A percentile compares a stretch with the other conserved stretches of the same genome.
These are phyloP conservation scores for Alethe castanea DNA, from an alignment of 2,113 vertebrate species.

Conservation along the genomic window DNA sequence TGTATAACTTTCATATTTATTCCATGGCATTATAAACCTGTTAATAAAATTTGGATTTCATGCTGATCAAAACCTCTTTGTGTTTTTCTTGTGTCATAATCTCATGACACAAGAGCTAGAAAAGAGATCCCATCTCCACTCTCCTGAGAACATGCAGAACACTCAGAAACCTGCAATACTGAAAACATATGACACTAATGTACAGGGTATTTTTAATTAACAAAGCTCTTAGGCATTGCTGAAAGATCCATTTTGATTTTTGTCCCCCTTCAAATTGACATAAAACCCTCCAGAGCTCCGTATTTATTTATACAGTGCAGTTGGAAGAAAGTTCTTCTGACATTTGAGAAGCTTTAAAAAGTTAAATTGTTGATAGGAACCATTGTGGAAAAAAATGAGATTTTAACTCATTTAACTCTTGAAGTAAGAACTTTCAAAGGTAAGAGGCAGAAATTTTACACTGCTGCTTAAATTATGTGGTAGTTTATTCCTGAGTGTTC, in stretches of 20 bases:
- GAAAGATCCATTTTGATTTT: not conserved
- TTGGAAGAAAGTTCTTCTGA: slow-evolving; percentile 1
- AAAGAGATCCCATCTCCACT: not conserved
- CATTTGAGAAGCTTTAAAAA: not conserved
- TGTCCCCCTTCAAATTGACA: not conserved
- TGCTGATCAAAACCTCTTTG: not conserved
- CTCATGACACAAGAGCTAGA: not conserved
- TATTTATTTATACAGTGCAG: not conserved
- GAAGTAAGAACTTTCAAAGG: not conserved
- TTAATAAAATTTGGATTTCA: not conserved
- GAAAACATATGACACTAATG: not conserved
- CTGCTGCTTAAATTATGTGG: not conserved
- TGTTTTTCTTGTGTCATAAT: not conserved
- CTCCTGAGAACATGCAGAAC: not conserved
- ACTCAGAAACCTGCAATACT: not conserved
- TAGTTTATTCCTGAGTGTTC: not conserved
- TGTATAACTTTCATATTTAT: not conserved
- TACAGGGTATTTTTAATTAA: not conserved
- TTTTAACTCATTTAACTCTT: not conserved
- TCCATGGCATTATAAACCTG: not conserved
- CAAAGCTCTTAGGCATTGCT: not conserved
- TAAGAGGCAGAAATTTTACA: not conserved
- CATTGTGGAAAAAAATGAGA: not conserved
- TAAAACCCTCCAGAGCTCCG: not conserved
- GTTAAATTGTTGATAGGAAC: not conserved